A percentile compares a stretch with the other conserved stretches of the same genome.
These are phyloP conservation scores for Campoplex capitator DNA, from an alignment of 2,888 invertebrate genomes.

Conservation along the genomic window DNA sequence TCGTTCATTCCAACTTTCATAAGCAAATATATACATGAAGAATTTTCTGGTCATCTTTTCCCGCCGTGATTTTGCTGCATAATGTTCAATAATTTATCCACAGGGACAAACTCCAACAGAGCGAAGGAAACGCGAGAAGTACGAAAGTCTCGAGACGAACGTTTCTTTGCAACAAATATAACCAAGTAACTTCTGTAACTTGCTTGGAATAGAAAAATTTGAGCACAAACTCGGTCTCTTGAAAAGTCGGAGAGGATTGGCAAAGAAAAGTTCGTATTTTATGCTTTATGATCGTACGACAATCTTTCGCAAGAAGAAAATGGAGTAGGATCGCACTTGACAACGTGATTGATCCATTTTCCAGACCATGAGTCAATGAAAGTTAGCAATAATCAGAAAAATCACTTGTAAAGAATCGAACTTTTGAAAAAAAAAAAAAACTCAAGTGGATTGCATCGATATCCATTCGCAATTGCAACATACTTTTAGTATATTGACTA, in stretches of 20 bases:
- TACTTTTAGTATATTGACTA: neutral
- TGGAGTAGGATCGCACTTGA: neutral
- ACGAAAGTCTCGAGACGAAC: slow-evolving; percentile 14
- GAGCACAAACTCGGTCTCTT: slow-evolving; percentile 7
- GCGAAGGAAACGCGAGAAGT: slow-evolving; percentile 9
- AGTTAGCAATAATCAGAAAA: neutral
- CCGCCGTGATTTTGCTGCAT: neutral
- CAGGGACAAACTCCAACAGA: neutral
- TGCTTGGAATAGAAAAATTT: slow-evolving; percentile 10
- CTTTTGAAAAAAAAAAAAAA: neutral
- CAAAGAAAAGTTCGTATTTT: slow-evolving; percentile 14
- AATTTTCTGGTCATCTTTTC: neutral
- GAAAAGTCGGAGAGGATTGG: slow-evolving; percentile 15
- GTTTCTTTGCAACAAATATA: neutral
- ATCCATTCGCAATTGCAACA: neutral
- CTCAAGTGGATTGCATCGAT: neutral
- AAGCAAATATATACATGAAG: neutral
- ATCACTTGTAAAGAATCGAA: neutral
- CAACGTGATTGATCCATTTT: slow-evolving; percentile 9
- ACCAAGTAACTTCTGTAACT: slow-evolving; percentile 19
- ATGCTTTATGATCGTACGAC: slow-evolving; percentile 15
- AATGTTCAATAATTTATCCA: slow-evolving; percentile 15
- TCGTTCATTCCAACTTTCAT: neutral
- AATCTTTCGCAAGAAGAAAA: neutral
- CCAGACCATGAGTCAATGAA: neutral